Base-by-base conservation (phyloP, 2,888 invertebrate genomes). In the Chloroclysta siterata region DNA sequence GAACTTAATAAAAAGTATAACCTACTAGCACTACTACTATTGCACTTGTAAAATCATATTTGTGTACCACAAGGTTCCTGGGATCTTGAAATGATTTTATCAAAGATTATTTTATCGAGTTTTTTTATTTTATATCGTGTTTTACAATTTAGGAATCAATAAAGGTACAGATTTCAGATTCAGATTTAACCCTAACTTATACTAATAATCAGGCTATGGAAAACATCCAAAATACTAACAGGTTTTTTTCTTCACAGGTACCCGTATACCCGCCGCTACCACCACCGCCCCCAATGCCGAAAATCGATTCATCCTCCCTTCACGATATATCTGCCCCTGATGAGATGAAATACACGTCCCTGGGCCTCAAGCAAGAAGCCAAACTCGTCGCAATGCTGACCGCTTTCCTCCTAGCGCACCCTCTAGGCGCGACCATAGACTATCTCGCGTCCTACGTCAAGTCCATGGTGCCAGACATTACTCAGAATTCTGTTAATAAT, bases 381-480 rank as follows among this genome's bases (percentile, higher is more conserved):
- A 89, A 87, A 65, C 83, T 90, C 51, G 86, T 90, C 74, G 86
- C 88, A 63, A 77, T 89, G n/a, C 63, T 90, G 28, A 87, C 90
- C 6, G 83, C 88, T 1, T 90, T 89, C 78, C 83, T 90, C 0
- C 78, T 90, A 75, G 87, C 88, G 0, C 90, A 90, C 60, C 90
- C 90, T 0, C 72, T 86, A 0, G 90, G 90, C 0, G 89, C 86
- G 0, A 84, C 84, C 0, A 44, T 87, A 13, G 90, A 90, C 58
- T 86, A 89, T 57, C 73, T 90, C 0, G 80, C 85, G 0, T 86
- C 88, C 0, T 90, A 90, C 47, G 81, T 89, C 0, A 79, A 79
- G 55, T 87, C 88, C 6, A 79, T 90, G 75, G 71, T 80, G 0
- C 85, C 86, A 0, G 73, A 74, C 51, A 78, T 81, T 0, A 79